phyloP scores from a whole-genome alignment of 2,113 vertebrate species.

The Columba livia region DNA sequence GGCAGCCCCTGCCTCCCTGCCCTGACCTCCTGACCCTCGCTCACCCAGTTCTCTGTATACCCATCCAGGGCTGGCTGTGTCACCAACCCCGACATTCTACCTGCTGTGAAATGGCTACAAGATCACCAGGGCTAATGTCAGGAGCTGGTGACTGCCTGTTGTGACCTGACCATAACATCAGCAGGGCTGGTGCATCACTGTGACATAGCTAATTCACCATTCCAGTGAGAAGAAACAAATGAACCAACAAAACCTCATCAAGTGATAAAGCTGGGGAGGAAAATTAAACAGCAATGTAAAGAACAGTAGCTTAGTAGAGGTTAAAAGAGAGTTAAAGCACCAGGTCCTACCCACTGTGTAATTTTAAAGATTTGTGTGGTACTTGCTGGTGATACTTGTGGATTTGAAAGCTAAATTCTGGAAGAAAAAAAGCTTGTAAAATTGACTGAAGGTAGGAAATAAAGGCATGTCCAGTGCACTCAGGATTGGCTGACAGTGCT shows the following conservation, averaged over 20 bases:
- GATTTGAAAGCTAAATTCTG: neutral
- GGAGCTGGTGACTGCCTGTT: neutral
- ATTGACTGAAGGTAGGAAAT: neutral
- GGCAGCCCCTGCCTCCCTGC: neutral
- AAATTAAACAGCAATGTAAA: neutral
- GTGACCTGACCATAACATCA: fast-evolving
- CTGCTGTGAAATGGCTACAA: neutral
- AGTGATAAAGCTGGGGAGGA: neutral
- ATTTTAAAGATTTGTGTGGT: neutral
- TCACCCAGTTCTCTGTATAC: neutral
- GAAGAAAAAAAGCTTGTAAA: neutral
- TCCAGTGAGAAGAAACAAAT: neutral
- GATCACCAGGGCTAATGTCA: neutral
- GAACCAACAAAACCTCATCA: neutral
- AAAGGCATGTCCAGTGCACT: neutral
- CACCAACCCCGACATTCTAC: neutral
- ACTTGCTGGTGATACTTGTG: neutral
- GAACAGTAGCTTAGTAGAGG: neutral
- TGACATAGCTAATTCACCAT: neutral
- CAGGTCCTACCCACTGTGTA: neutral
- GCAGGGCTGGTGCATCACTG: neutral
- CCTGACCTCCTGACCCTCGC: neutral
- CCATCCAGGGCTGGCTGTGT: neutral
- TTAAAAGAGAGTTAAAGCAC: neutral
- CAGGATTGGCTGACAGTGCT: neutral